Conservation (phyloP, 1,140 invertebrate genomes). For the Eubasilissa regina region DNA sequence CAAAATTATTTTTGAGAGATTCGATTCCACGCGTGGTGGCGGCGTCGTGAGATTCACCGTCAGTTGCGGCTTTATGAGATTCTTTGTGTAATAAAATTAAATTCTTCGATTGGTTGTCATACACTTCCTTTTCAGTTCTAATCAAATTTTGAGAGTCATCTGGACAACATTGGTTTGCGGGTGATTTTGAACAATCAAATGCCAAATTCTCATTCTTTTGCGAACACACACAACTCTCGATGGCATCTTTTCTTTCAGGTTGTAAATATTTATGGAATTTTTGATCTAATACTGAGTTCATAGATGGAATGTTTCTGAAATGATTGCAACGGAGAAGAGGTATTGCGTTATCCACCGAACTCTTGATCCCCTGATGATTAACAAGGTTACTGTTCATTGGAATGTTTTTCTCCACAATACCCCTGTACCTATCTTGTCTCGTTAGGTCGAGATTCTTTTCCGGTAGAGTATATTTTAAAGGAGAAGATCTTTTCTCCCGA, state of each 20-base stretch:
- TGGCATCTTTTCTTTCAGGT: neutral
- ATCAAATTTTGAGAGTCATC: neutral
- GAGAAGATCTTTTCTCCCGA: constrained; percentile 62
- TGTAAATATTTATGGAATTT: constrained; percentile 3
- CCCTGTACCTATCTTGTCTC: constrained; percentile 57
- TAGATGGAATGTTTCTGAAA: constrained; percentile 58
- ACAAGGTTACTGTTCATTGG: constrained; percentile 22
- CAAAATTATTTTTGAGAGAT: constrained; percentile 40
- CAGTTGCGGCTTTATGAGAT: neutral
- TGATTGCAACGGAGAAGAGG: constrained; percentile 54
- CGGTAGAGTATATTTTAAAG: constrained; percentile 45
- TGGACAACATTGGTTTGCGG: neutral
- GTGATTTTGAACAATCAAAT: neutral
- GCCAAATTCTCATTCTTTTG: neutral
- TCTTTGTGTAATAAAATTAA: constrained; percentile 8
- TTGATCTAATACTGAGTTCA: constrained; percentile 22
- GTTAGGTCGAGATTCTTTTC: constrained; percentile 60
- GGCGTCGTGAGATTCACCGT: neutral
- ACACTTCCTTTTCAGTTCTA: neutral
- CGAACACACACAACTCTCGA: neutral
- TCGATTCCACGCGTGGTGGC: neutral
- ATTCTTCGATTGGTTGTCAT: neutral
- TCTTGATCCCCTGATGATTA: neutral
- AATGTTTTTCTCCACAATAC: constrained; percentile 32
- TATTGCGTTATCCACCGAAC: constrained; percentile 19